phyloP scores from a whole-genome alignment of 92 coral and sea anemone species.

The Palythoa grandis region DNA sequence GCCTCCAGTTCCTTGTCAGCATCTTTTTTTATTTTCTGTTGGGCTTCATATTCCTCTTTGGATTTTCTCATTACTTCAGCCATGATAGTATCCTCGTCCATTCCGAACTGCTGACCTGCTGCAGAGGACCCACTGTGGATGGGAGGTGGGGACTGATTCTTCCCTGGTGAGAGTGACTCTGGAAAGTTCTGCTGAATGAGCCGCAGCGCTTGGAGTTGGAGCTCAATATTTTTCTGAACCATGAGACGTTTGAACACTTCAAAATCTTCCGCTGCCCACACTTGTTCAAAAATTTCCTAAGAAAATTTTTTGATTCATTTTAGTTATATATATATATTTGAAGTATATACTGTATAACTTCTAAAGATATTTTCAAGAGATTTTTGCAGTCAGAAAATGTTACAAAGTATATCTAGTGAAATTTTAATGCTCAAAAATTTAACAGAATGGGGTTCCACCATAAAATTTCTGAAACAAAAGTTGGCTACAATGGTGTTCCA shows the following conservation, averaged over 20 bases:
- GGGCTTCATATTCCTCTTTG: constrained; percentile 82
- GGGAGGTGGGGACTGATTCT: constrained; percentile 9
- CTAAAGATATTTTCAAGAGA: not conserved
- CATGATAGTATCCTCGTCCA: constrained; percentile 89
- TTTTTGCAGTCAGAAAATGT: too few species aligned
- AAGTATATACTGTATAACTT: not conserved
- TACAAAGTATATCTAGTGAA: too few species aligned
- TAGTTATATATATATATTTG: not conserved
- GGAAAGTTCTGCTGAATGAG: constrained; percentile 76
- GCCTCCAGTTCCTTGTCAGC: constrained; percentile 69
- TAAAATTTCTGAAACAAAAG: too few species aligned
- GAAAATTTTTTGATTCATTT: not conserved
- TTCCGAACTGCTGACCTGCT: not conserved
- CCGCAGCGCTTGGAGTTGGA: constrained; percentile 91
- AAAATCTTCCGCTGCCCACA: constrained; percentile 97
- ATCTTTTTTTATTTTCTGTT: constrained; percentile 52
- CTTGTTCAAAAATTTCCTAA: constrained; percentile 93
- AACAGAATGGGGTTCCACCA: too few species aligned
- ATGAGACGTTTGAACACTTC: constrained; percentile 89
- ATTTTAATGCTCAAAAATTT: too few species aligned
- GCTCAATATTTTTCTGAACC: constrained; percentile 89
- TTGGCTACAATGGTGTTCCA: too few species aligned
- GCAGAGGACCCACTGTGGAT: constrained; percentile 2
- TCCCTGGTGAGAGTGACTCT: constrained; percentile 38
- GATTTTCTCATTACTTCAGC: constrained; percentile 85